Evolutionary conservation across 2,113 vertebrate species (phyloP), one percentile per base, ranked within the genome.

Genomic region (Okapia johnstoni): DNA sequence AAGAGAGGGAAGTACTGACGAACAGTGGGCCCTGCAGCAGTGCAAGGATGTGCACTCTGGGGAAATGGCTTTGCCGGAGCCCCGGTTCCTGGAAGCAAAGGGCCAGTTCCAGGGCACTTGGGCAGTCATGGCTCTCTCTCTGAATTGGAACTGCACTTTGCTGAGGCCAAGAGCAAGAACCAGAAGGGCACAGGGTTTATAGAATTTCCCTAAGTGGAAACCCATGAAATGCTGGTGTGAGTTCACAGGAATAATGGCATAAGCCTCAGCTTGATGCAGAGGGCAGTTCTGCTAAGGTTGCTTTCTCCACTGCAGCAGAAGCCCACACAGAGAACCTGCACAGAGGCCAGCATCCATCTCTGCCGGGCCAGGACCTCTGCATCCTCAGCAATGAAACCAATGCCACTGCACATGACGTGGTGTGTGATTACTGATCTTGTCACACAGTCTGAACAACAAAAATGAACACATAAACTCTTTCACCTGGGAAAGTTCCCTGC

Each of bases 1-100:
- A 23, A 5, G 3, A 25, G 26, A 73, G 46, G n/a, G 43, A 73
- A 85, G 25, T 5, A 9, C 1, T 1, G 1, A 26, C 1, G 2
- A 52, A 21, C 2, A 30, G 11, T 1, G 1, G 17, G 11, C 12
- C 28, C 30, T 6, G 61, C 46, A 36, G 70, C 6, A 40, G 1
- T 2, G 6, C 7, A 4, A 25, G 16, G 15, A 2, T 15, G 5
- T 1, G 26, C 2, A 25, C 40, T 21, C 13, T 52, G 26, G 48
- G 36, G 16, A 14, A 19, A 14, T 8, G 43, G 26, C 25, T 28
- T 12, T 50, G 13, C 61, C 0, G 0, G 33, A 89, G 25, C 54
- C 70, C 43, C 13, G 6, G 16, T 9, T 36, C 13, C 25, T 81
- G 15, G 63, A 58, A 25, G 4, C 48, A 57, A 4, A 57, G n/a